phyloP scores from a whole-genome alignment of 92 coral and sea anemone genomes.

The Montipora capitata region DNA sequence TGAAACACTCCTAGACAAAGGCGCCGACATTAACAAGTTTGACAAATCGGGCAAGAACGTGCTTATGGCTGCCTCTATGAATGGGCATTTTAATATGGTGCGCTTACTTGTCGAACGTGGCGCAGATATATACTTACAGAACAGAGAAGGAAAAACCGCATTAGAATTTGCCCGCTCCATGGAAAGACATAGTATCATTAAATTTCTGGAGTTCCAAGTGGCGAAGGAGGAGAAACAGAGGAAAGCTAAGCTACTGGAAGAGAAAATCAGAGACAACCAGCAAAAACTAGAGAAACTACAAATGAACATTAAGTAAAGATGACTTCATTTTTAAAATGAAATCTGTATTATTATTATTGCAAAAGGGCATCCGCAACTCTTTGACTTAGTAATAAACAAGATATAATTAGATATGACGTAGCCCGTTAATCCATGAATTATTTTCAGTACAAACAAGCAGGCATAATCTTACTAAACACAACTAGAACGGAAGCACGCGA shows the following conservation, averaged over 20 bases:
- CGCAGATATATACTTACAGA: conserved; percentile 87
- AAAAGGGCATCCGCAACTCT: too few relatives aligned
- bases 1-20: conserved; percentile 85
- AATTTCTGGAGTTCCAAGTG: conserved; percentile 89
- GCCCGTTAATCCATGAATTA: too few relatives aligned
- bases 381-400: too few relatives aligned
- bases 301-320: conserved; percentile 13
- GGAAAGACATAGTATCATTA: conserved; percentile 90
- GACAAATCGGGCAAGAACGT: conserved; percentile 97
- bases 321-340: background rate
- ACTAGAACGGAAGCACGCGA: too few relatives aligned
- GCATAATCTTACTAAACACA: too few relatives aligned
- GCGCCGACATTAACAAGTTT: conserved; percentile 89
- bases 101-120: conserved; percentile 96
- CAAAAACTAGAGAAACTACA: conserved; percentile 35
- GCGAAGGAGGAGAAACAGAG: conserved; percentile 93
- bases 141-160: conserved; percentile 97
- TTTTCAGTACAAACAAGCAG: too few relatives aligned
- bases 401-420: too few relatives aligned
- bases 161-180: conserved; percentile 96
- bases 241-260: conserved; percentile 88
- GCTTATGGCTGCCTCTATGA: conserved; percentile 97
- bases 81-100: conserved; percentile 95
- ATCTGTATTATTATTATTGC: background rate
- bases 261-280: conserved; percentile 53